Conservation (phyloP, 2,113 vertebrate species). For the Pteruthius melanotis region DNA sequence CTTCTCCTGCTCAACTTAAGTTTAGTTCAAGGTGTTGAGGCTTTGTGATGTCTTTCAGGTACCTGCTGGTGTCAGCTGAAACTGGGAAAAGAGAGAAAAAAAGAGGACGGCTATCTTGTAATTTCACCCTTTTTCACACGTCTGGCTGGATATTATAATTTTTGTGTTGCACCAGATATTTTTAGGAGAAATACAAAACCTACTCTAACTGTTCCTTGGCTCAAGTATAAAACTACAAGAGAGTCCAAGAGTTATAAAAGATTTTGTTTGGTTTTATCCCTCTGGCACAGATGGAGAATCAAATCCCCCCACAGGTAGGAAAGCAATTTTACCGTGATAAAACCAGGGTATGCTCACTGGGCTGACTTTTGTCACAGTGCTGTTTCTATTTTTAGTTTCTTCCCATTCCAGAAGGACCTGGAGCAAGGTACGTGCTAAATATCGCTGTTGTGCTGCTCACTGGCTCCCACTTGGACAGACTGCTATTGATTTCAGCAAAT, state of each 20-base stretch:
- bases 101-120: not conserved
- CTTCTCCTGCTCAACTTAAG: not conserved
- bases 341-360: not conserved
- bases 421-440: not conserved
- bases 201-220: not conserved
- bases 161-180: not conserved
- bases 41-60: not conserved
- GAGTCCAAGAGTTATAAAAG: not conserved
- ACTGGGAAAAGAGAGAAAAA: accelerated
- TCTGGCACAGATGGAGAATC: not conserved
- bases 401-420: slow-evolving; percentile 12
- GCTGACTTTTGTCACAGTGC: not conserved
- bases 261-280: not conserved
- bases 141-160: not conserved
- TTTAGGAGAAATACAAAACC: not conserved
- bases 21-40: not conserved
- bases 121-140: not conserved
- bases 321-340: slow-evolving; percentile 10
- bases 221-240: not conserved
- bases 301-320: not conserved
- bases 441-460: not conserved
- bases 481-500: slow-evolving; percentile 1
- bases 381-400: slow-evolving; percentile 2
- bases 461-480: not conserved
- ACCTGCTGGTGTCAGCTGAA: not conserved